A percentile compares a stretch with the other conserved stretches of the same genome.
These are phyloP conservation scores for Nipponacmea schrenckii DNA, from an alignment of 2,888 invertebrate genomes.

Conservation along the genomic window DNA sequence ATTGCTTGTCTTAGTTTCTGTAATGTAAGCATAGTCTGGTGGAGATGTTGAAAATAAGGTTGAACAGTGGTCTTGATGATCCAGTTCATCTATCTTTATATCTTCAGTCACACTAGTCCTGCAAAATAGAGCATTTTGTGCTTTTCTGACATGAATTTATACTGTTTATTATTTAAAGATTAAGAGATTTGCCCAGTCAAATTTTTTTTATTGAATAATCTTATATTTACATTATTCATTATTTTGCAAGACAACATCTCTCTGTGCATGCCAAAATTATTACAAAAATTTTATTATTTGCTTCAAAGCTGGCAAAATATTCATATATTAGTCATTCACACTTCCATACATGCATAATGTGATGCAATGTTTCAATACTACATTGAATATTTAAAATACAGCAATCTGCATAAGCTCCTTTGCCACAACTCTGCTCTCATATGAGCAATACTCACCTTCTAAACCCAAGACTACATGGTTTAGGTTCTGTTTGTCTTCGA, in stretches of 20 bases:
- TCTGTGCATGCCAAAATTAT: too few species aligned
- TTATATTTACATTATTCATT: too few species aligned
- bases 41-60: constrained; percentile 56
- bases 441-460: constrained; percentile 40
- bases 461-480: constrained; percentile 53
- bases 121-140: constrained; percentile 1
- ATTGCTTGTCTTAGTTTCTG: neutral
- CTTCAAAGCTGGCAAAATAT: too few species aligned
- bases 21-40: constrained; percentile 23
- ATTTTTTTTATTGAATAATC: too few species aligned
- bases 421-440: too few species aligned
- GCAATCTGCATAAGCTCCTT: too few species aligned
- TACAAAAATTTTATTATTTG: too few species aligned
- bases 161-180: neutral
- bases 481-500: constrained; percentile 45
- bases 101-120: constrained; percentile 33
- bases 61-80: constrained; percentile 48
- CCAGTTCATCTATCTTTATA: constrained; percentile 26
- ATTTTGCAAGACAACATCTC: too few species aligned
- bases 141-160: neutral
- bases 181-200: neutral
- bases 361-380: too few species aligned
- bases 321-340: too few species aligned
- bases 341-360: too few species aligned
- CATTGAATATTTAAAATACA: too few species aligned